phyloP scores from a whole-genome alignment of 2,113 vertebrate genomes.

The Pleuronectes platessa region DNA sequence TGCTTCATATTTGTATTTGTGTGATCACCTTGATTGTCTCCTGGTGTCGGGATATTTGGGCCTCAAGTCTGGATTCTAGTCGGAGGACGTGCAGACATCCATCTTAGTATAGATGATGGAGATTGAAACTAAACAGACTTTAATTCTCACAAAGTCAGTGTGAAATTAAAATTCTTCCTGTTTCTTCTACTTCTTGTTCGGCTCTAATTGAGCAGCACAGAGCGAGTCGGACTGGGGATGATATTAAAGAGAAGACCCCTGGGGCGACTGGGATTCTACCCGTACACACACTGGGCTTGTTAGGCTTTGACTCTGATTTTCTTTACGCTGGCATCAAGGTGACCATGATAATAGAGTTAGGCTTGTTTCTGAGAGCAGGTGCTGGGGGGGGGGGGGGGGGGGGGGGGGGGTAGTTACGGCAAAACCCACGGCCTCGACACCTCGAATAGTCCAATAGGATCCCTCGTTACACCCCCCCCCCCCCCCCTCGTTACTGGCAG shows the following conservation, averaged over 20 bases:
- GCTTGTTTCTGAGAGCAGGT: constrained; percentile 14
- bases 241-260: background rate
- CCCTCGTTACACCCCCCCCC: background rate
- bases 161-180: constrained; percentile 26
- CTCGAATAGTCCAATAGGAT: constrained; percentile 14
- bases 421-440: constrained; percentile 27
- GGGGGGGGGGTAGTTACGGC: constrained; percentile 5
- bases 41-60: too few species aligned
- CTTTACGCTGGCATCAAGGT: constrained; percentile 37
- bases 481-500: constrained; percentile 11
- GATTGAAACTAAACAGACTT: constrained; percentile 13
- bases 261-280: constrained; percentile 18
- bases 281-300: constrained; percentile 40
- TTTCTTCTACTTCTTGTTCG: constrained; percentile 36
- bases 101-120: too few species aligned
- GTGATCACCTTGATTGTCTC: too few species aligned
- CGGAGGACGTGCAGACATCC: too few species aligned
- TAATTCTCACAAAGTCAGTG: constrained; percentile 29
- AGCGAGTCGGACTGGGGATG: constrained; percentile 7
- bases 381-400: constrained; percentile 17
- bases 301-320: constrained; percentile 54
- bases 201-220: constrained; percentile 21
- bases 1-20: too few species aligned
- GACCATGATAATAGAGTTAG: constrained; percentile 44
- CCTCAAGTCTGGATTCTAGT: too few species aligned